Evolutionary conservation across 2,113 vertebrate genomes (phyloP).

Genomic region (Microtus richardsoni): DNA sequence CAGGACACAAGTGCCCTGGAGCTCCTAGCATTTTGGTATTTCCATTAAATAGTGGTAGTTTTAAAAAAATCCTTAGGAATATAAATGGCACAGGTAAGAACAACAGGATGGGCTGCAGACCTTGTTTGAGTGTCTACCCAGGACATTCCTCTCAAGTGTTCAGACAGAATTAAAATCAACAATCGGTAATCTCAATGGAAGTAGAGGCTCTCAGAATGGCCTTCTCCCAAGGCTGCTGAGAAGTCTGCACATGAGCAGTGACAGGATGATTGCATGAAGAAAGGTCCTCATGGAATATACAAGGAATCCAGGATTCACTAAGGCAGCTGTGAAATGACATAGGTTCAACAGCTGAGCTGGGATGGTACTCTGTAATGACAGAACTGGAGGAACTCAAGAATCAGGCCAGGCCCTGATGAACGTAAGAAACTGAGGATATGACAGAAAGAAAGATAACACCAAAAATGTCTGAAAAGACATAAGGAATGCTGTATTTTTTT

Average conservation of each 20-base stretch:
- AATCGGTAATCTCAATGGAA: background rate
- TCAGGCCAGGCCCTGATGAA: background rate
- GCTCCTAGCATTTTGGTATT: slow-evolving; percentile 42
- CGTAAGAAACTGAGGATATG: background rate
- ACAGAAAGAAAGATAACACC: background rate
- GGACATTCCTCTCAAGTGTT: background rate
- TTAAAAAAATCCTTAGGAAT: background rate
- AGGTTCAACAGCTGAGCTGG: slow-evolving; percentile 73
- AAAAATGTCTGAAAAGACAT: background rate
- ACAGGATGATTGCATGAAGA: slow-evolving; percentile 64
- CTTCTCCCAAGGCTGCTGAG: background rate
- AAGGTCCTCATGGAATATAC: slow-evolving; percentile 56
- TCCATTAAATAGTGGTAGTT: slow-evolving; percentile 46
- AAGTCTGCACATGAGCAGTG: background rate
- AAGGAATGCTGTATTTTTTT: background rate
- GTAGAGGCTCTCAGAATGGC: background rate
- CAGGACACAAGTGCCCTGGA: background rate
- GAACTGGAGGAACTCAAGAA: background rate
- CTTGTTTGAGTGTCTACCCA: background rate
- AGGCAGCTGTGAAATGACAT: slow-evolving; percentile 72
- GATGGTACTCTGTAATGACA: slow-evolving; percentile 71
- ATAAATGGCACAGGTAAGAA: background rate
- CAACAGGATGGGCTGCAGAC: background rate
- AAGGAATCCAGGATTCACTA: slow-evolving; percentile 46
- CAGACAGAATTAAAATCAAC: slow-evolving; percentile 33